Evolutionary conservation across 1,140 invertebrate genomes (phyloP), one percentile per base, ranked within the genome.

Genomic region (Leptinotarsa defecta): DNA sequence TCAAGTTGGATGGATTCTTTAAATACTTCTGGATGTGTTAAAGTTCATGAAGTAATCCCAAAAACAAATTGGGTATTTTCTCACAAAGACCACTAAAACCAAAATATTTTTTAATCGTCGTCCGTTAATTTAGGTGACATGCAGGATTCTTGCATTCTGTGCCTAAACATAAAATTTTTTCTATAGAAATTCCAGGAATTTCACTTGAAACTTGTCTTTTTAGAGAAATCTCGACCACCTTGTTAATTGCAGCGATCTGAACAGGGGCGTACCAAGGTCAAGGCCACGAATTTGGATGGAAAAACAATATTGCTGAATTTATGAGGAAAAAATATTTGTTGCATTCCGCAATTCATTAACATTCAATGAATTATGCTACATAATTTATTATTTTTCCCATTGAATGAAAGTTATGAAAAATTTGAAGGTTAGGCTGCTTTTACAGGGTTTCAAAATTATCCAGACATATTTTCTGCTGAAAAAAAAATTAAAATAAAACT

Each of bases 71-170:
- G 62, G 48, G 27, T 20, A 74, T 74, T 74, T 73, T 74, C 64
- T 65, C 62, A 74, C 64, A 49, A 67, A 74, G 22, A 74, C 67
- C 72, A 74, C 8, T 65, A 4, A 52, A 62, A 52, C 48, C n/a
- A 13, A 57, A 62, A 49, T 13, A 67, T 74, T 57, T 74, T 73
- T 27, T 73, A 65, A 63, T 48, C 57, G 22, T 13, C 48, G 11
- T 15, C 72, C n/a, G 13, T 74, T 74, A 67, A 65, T 74, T 67
- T 74, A 74, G 24, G 64, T 74, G 22, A 73, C 62, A 57, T 73
- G 67, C 34, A 19, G 5, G 67, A 48, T 2, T 34, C 24, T 27
- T 49, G 49, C 20, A 71, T 71, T 57, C 57, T 22, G 48, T 24
- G 62, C 48, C 20, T 15, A 62, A 71, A 71, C 19, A 49, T 62